Base-by-base conservation (phyloP, 1,140 invertebrate genomes). In the Drosophila sp. region DNA sequence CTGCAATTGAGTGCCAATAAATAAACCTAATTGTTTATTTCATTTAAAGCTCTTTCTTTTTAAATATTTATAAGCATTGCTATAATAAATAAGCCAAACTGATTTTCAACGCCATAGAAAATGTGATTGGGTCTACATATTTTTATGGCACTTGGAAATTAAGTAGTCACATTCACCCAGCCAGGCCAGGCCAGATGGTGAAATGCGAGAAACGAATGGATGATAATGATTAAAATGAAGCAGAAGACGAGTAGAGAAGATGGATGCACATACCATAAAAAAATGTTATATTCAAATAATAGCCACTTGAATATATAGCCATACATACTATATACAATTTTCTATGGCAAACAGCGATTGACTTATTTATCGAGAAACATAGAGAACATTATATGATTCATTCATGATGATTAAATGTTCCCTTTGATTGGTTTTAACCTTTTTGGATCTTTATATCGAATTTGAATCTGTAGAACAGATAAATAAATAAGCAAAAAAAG, bases 111-210 rank as follows among this genome's bases (percentile, higher is more conserved):
- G 55, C 55, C 60, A 58, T 23, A 33, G 30, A 58, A 77, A 66
- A 71, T 40, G 44, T n/a, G 47, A 33, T 68, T 50, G 17, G 25
- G 44, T 50, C 40, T 40, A 5, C 6, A 55, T 25, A 77, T 77
- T 77, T 77, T 77, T 77, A 77, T 77, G 75, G 75, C 75, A 77
- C 75, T 77, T 77, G 74, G 74, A 77, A 77, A 77, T 77, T 77
- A 77, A 77, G 75, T 77, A 77, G 75, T 77, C 68, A 77, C 27
- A n/a, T 54, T 29, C 47, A 76, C 66, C 74, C 75, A 50, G 6
- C 8, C 44, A 23, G 38, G 2, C 40, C 30, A 4, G 4, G 44
- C 44, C 44, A 77, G 75, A 77, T 77, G 74, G 67, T 71, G 75
- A 66, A 77, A 50, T 50, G 30, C 17, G 61, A 54, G 29, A 50